These are phyloP conservation scores for Emydura subglobosa DNA, from an alignment of 2,113 vertebrate genomes.

Conservation along the genomic window DNA sequence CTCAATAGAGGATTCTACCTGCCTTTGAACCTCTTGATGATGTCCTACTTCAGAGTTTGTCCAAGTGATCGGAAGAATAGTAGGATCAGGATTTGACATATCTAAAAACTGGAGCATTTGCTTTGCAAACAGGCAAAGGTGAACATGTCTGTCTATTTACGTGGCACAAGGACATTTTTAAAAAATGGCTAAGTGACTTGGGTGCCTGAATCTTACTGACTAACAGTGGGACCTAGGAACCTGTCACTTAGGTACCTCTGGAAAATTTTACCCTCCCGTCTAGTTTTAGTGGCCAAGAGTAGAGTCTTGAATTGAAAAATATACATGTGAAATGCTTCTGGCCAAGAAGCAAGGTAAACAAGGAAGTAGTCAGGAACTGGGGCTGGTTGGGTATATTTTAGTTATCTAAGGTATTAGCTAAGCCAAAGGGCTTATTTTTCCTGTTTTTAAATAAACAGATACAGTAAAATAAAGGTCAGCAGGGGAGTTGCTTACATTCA, in stretches of 20 bases:
- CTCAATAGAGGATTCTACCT: not conserved
- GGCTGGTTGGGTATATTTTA: conserved; percentile 52
- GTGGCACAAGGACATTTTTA: not conserved
- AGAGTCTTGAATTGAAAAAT: not conserved
- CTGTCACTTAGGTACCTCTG: not conserved
- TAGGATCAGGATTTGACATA: not conserved
- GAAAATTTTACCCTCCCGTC: not conserved
- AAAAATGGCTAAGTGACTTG: not conserved
- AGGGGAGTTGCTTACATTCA: conserved; percentile 63
- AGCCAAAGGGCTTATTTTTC: conserved; percentile 46
- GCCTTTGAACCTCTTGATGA: not conserved
- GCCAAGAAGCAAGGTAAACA: conserved; percentile 40
- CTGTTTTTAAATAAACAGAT: conserved; percentile 62
- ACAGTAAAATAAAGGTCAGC: conserved; percentile 68
- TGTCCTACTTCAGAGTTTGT: not conserved
- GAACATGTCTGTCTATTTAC: not conserved
- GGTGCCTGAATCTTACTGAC: not conserved
- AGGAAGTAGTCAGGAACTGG: conserved; percentile 63
- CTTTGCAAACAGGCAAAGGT: too few relatives aligned
- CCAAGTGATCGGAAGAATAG: not conserved
- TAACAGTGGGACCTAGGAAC: too few relatives aligned
- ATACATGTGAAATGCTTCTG: not conserved
- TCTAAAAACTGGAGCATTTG: not conserved
- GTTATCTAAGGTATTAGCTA: conserved; percentile 56
- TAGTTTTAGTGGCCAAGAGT: not conserved